phyloP scores from a whole-genome alignment of 2,113 vertebrate genomes.

The Tympanuchus pallidicinctus region DNA sequence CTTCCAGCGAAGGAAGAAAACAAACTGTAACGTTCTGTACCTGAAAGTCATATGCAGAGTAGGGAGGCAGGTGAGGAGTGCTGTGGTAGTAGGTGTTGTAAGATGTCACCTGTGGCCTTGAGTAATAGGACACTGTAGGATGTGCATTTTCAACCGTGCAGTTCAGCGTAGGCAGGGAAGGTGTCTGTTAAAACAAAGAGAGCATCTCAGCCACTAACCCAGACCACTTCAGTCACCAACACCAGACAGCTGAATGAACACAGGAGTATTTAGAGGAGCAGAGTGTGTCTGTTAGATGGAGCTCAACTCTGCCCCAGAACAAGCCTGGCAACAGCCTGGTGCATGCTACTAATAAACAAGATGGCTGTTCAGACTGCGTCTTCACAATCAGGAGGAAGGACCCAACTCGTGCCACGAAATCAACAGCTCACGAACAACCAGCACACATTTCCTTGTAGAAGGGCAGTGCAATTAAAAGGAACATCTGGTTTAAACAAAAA shows the following conservation, averaged over 20 bases:
- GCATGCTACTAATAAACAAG: not conserved
- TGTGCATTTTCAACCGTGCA: conserved; percentile 89
- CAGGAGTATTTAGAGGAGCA: not conserved
- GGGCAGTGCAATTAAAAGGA: not conserved
- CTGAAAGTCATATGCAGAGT: conserved; percentile 95
- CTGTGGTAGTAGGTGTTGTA: conserved; percentile 90
- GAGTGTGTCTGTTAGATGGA: not conserved
- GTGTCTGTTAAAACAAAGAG: conserved; percentile 80
- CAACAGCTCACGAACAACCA: not conserved
- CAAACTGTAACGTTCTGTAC: conserved; percentile 69
- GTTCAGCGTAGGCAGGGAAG: conserved; percentile 83
- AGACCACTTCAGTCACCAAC: not conserved
- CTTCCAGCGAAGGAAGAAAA: not conserved
- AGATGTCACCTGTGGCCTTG: conserved; percentile 82
- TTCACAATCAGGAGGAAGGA: not conserved
- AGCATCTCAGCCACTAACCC: not conserved
- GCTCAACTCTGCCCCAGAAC: not conserved
- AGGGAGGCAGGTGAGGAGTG: conserved; percentile 94
- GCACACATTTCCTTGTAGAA: not conserved
- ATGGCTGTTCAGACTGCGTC: not conserved
- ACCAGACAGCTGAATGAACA: not conserved
- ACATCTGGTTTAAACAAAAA: not conserved
- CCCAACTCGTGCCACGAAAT: not conserved
- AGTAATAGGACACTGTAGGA: conserved; percentile 83
- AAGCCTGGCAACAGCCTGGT: not conserved